phyloP scores from a whole-genome alignment of 2,797 vertebrate genomes.

The Ceryle rudis region DNA sequence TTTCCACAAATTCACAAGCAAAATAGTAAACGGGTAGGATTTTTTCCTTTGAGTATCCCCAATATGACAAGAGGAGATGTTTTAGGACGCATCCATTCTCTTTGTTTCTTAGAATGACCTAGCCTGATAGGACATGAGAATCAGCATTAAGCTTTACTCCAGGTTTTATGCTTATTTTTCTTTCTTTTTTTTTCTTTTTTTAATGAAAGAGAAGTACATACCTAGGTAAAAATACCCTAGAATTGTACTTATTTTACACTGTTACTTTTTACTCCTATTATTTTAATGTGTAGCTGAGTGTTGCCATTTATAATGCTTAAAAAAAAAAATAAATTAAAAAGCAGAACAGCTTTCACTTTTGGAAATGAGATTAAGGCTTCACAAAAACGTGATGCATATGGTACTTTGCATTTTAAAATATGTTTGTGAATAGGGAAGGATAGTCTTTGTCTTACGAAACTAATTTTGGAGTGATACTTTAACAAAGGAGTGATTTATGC shows the following conservation, averaged over 20 bases:
- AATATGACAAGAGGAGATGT: neutral
- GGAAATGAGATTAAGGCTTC: neutral
- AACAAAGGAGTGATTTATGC: neutral
- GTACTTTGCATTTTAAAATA: neutral
- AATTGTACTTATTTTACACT: neutral
- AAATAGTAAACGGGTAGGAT: neutral
- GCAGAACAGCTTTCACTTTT: neutral
- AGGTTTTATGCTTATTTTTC: neutral
- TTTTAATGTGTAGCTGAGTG: neutral
- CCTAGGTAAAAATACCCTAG: neutral
- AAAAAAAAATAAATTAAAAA: neutral
- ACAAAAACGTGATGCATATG: neutral
- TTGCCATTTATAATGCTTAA: neutral
- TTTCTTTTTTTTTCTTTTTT: too few relatives aligned
- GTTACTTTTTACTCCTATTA: neutral
- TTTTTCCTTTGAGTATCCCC: neutral
- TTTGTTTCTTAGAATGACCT: neutral
- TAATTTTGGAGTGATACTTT: conserved; percentile 25
- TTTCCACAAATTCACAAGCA: neutral
- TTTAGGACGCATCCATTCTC: neutral
- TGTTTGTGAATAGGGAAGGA: conserved; percentile 23
- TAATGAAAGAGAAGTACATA: neutral
- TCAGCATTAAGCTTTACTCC: neutral
- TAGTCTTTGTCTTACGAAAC: conserved; percentile 3
- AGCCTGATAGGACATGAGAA: neutral